Conservation (phyloP, 2,797 vertebrate species). For the Anabacerthia variegaticeps region DNA sequence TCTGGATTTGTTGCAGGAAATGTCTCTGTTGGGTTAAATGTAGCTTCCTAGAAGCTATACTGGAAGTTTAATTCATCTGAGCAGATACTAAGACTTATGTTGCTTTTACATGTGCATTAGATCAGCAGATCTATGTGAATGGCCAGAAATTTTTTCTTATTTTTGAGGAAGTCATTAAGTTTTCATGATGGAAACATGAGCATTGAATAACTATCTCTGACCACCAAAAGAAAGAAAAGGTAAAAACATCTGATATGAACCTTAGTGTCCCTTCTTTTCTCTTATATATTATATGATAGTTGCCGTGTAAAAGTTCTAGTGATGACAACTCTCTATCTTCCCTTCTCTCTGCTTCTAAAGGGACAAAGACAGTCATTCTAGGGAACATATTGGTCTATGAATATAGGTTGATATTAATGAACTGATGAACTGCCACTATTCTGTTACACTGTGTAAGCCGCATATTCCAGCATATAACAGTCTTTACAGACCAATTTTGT, state of each 20-base stretch:
- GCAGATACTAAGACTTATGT: neutral
- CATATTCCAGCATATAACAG: neutral
- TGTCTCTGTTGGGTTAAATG: neutral
- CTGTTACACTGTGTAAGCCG: neutral
- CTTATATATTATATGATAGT: neutral
- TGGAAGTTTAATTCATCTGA: neutral
- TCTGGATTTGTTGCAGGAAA: neutral
- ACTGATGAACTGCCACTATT: neutral
- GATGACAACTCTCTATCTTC: neutral
- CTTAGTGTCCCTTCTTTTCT: neutral
- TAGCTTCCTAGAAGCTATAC: neutral
- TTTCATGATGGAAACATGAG: neutral
- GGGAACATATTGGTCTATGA: neutral
- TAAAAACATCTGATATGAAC: neutral
- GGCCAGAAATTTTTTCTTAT: neutral
- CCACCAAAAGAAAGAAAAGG: neutral
- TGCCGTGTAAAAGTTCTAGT: neutral
- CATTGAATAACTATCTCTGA: neutral
- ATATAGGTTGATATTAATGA: neutral
- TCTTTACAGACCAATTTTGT: neutral
- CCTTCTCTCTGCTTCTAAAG: neutral
- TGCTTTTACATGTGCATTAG: neutral
- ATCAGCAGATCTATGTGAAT: neutral
- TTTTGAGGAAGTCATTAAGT: neutral
- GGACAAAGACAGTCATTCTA: neutral